These are phyloP conservation scores for Stenichneumon culpator DNA, from an alignment of 2,888 invertebrate genomes.

Conservation along the genomic window DNA sequence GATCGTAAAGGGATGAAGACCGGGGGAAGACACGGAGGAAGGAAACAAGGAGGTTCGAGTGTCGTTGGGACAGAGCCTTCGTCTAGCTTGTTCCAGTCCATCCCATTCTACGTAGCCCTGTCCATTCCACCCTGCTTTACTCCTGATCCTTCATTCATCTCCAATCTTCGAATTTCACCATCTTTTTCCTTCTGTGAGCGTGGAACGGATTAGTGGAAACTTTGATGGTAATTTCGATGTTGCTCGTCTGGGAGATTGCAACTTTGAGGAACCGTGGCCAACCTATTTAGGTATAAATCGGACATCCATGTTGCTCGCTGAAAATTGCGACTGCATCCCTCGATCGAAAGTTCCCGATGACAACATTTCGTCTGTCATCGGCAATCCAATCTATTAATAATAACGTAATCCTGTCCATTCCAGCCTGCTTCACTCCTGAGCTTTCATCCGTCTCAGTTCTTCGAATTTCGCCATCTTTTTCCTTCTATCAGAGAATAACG, in stretches of 20 bases:
- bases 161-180: not conserved
- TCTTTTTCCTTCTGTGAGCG: not conserved
- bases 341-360: not conserved
- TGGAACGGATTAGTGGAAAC: not conserved
- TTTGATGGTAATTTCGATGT: not conserved
- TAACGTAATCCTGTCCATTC: not conserved
- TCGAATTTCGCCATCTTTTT: not conserved
- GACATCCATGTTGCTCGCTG: not conserved
- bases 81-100: constrained; percentile 11
- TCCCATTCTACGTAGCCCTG: not conserved
- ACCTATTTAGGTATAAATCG: no score
- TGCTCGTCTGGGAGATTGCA: not conserved
- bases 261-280: no score
- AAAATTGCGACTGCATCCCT: not conserved
- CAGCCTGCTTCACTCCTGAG: not conserved
- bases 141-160: not conserved
- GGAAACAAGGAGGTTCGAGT: constrained; percentile 14
- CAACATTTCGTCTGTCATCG: not conserved
- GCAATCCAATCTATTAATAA: not conserved
- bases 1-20: constrained; percentile 65
- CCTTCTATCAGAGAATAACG: not conserved
- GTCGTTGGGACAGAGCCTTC: constrained; percentile 22
- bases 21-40: constrained; percentile 29
- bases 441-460: not conserved
- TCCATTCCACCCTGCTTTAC: not conserved